Evolutionary conservation across 2,888 invertebrate genomes (phyloP).

Genomic region (Sesia bembeciformis): DNA sequence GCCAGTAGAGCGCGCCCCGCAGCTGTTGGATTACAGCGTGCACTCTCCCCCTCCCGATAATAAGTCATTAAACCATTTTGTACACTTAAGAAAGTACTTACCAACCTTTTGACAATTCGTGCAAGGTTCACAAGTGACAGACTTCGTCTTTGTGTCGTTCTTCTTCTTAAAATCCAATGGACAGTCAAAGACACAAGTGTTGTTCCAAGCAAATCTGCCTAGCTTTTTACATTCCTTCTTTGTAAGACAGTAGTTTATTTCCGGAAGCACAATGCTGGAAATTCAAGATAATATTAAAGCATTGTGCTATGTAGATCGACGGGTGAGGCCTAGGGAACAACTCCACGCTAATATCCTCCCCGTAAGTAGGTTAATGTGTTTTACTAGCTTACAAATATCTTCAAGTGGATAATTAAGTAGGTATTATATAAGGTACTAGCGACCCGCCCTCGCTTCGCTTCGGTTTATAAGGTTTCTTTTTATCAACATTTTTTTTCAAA

Average conservation of each 20-base stretch:
- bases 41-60: too few relatives aligned
- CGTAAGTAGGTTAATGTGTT: too few relatives aligned
- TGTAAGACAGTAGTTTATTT: constrained; percentile 80
- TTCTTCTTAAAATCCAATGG: constrained; percentile 30
- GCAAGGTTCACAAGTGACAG: constrained; percentile 29
- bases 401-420: too few relatives aligned
- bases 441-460: too few relatives aligned
- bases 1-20: too few relatives aligned
- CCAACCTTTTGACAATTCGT: constrained; percentile 34
- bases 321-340: too few relatives aligned
- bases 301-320: not conserved
- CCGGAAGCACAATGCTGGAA: constrained; percentile 65
- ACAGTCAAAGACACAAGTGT: constrained; percentile 72
- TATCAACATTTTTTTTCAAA: too few relatives aligned
- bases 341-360: too few relatives aligned
- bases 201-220: constrained; percentile 74
- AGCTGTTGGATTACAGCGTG: too few relatives aligned
- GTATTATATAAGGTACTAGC: too few relatives aligned
- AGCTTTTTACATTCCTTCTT: constrained; percentile 76
- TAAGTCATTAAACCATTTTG: not conserved
- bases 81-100: not conserved
- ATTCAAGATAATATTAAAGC: not conserved
- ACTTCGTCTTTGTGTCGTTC: constrained; percentile 8
- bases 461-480: too few relatives aligned
- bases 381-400: too few relatives aligned